Evolutionary conservation across 2,888 invertebrate species (phyloP), one percentile per base, ranked within the genome.

Genomic region (Timema cristinae): DNA sequence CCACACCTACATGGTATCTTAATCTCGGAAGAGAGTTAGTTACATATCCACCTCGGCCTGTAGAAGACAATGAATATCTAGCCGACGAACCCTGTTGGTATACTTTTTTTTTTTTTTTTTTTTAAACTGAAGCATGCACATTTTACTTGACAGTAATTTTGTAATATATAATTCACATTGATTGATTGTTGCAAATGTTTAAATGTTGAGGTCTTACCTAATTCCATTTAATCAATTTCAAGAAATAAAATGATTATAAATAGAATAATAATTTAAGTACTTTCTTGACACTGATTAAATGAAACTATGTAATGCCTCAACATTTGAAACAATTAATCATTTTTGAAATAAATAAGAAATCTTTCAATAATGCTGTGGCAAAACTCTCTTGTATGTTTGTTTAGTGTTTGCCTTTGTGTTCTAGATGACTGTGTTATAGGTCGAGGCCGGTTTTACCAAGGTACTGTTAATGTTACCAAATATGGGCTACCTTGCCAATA

Each of bases 391-490:
- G 51, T 66, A 71, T 52, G 68, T 66, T 56, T 54, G 70, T 70
- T 67, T 71, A 10, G 10, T 11, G 48, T 10, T 32, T 32, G 32
- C 32, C 32, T 32, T 32, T 32, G 32, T 32, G 73, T 82, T 83
- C 69, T 79, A 91, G 92, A 90, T 81, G 91, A 93, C 76, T 98
- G 97, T 82, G 88, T 94, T 59, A 89, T 88, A 81, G 95, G 91
- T 47, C 90, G 92, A 79, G 97, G 97, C 0, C 89, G 94, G 66
- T 97, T 91, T 83, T 98, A 98, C 80, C 91, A 94, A 83, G 97
- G 97, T 1, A 91, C 87, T 68, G 86, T 90, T 71, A 97, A 97
- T 84, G 86, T 90, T 15, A 95, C 97, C 6, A 91, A 91, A 83
- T 86, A 85, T 71, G 97, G 97, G 7, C 85, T 93, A 75, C 86